These are phyloP conservation scores for Plecotus auritus DNA, from an alignment of 2,113 vertebrate species.

Conservation along the genomic window DNA sequence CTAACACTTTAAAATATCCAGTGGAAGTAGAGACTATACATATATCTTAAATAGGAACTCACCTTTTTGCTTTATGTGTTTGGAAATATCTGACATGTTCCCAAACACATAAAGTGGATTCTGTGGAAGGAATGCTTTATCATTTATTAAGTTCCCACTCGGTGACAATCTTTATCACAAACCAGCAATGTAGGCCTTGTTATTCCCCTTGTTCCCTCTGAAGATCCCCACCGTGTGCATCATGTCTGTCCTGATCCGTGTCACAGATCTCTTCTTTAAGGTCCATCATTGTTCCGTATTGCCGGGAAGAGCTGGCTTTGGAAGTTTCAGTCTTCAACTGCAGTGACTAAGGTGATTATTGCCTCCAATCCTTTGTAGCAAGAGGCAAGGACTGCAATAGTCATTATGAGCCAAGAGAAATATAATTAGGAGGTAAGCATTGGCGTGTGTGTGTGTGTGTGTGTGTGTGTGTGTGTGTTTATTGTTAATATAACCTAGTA, in stretches of 20 bases:
- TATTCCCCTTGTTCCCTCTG: neutral
- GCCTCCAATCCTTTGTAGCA: neutral
- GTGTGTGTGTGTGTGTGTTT: too few relatives aligned
- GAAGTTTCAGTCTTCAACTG: neutral
- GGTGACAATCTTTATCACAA: neutral
- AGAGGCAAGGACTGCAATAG: neutral
- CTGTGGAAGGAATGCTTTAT: neutral
- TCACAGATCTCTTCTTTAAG: neutral
- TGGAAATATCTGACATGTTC: neutral
- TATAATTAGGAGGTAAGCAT: neutral
- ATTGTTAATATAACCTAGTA: neutral
- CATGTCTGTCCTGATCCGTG: fast-evolving
- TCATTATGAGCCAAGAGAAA: neutral
- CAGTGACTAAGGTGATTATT: neutral
- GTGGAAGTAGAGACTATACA: neutral
- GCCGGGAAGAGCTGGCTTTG: neutral
- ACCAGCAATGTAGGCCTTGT: neutral
- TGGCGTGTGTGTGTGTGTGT: neutral
- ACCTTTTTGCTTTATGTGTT: neutral
- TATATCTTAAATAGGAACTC: neutral
- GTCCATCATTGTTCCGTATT: neutral
- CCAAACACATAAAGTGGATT: neutral
- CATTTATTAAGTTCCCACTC: neutral
- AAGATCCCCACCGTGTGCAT: fast-evolving
- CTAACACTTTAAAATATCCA: neutral